These are phyloP conservation scores for Eulithis testata DNA, from an alignment of 2,888 invertebrate genomes.

Conservation along the genomic window DNA sequence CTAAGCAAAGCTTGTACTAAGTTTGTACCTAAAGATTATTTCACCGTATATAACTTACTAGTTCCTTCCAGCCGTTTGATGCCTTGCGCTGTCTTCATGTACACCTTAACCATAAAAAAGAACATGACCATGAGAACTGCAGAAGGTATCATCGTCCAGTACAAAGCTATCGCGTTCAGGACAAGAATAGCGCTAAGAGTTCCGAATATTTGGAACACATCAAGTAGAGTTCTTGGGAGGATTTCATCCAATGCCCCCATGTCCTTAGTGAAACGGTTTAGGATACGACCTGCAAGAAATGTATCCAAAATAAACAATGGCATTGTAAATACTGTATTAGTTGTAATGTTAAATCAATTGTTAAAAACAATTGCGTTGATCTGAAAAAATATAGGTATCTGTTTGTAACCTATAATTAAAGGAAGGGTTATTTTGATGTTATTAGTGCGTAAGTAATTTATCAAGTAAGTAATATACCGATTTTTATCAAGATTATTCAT, in stretches of 20 bases:
- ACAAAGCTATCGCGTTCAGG: constrained; percentile 86
- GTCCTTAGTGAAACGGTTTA: constrained; percentile 93
- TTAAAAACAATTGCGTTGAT: no score
- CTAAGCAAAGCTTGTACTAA: no score
- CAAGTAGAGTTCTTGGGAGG: constrained; percentile 88
- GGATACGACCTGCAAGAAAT: constrained; percentile 85
- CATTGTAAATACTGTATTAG: no score
- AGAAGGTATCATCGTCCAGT: constrained; percentile 85
- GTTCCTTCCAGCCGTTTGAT: constrained; percentile 87
- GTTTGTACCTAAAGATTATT: no score
- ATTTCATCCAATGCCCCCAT: constrained; percentile 92
- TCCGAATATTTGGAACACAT: constrained; percentile 85
- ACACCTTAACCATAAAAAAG: constrained; percentile 84
- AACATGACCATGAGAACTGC: constrained; percentile 84
- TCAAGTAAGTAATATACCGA: no score
- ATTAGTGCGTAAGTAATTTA: no score
- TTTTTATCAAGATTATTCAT: no score
- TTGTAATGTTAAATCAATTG: no score
- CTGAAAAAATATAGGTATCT: no score
- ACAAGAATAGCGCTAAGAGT: constrained; percentile 83
- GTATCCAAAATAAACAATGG: constrained; percentile 9
- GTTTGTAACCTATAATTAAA: no score
- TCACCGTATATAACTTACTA: constrained; percentile 68
- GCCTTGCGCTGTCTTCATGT: constrained; percentile 88
- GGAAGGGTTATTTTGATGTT: no score